Evolutionary conservation across 1,140 invertebrate species (phyloP).

Genomic region (Zeugodacus cucurbitae): DNA sequence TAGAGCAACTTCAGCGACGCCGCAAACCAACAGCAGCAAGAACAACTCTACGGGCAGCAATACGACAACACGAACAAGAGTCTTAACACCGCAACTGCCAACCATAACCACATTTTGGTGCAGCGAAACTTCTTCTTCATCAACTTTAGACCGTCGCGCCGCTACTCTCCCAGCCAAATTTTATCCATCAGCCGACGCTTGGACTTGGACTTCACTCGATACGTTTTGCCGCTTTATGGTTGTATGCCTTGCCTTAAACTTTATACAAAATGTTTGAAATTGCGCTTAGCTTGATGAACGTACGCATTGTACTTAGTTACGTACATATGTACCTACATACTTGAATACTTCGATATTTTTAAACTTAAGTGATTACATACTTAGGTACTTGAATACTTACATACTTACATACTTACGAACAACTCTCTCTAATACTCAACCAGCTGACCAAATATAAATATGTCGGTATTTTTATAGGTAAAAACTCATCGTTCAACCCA

Average conservation of each 20-base stretch:
- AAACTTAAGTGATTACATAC: too few species aligned
- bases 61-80: background rate
- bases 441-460: too few species aligned
- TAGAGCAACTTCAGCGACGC: background rate
- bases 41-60: background rate
- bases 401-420: too few species aligned
- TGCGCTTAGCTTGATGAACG: background rate
- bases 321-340: background rate
- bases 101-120: slow-evolving; percentile 14
- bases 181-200: background rate
- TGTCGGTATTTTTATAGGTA: background rate
- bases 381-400: too few species aligned
- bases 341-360: background rate
- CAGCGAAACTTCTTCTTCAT: slow-evolving; percentile 21
- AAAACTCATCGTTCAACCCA: background rate
- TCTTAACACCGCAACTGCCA: background rate
- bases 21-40: background rate
- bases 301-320: background rate
- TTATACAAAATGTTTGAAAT: background rate
- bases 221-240: background rate
- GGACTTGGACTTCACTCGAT: too few species aligned
- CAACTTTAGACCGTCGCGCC: background rate
- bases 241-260: slow-evolving; percentile 2
- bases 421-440: too few species aligned
- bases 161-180: background rate